Base-by-base conservation (phyloP, 2,888 invertebrate species). In the Caenorhabditis sp. region DNA sequence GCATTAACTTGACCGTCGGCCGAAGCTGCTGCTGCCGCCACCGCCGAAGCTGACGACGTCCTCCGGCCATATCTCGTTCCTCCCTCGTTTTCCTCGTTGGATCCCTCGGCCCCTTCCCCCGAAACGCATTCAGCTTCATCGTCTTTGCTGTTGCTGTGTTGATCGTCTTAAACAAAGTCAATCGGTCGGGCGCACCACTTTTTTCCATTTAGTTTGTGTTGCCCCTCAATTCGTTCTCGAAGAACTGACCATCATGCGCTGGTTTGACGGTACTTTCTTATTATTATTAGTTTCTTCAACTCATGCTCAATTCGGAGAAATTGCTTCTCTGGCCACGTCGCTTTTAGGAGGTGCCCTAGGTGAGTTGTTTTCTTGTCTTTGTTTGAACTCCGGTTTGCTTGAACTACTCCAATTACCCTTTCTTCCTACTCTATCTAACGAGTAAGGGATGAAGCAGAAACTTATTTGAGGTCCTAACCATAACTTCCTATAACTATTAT, bases 221-320 rank as follows among this genome's bases (percentile, higher is more conserved):
- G 26, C 26, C 15, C 15, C n/a, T 43, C 26, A 55, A 39, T 63
- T 39, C 9, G 17, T 45, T 53, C 70, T 70, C 20, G 53, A 55
- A 43, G 22, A 48, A 48, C 41, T 32, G 37, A 26, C 1, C 62
- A 56, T 26, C 48, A 68, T 74, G 74, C 68, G 52, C 26, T 56
- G 61, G 62, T 32, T 26, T 3, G 24, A 32, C 26, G 39, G 39
- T 30, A 27, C 30, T 13, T 20, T 43, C 15, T 2, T 63, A 11
- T 24, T 53, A 13, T n/a, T 63, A n/a, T 35, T 81, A 30, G 7
- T 65, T 11, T 41, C 45, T 5, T 41, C 50, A 8, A 61, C 71
- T 8, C 41, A 72, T 45, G 83, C 79, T 17, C 87, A 87, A 52
- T 87, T 87, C 30, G 87, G 84, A 17, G 87, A 87, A 37, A 87